Evolutionary conservation across 2,888 invertebrate genomes (phyloP), one percentile per base, ranked within the genome.

Genomic region (Acholoe squamosa): DNA sequence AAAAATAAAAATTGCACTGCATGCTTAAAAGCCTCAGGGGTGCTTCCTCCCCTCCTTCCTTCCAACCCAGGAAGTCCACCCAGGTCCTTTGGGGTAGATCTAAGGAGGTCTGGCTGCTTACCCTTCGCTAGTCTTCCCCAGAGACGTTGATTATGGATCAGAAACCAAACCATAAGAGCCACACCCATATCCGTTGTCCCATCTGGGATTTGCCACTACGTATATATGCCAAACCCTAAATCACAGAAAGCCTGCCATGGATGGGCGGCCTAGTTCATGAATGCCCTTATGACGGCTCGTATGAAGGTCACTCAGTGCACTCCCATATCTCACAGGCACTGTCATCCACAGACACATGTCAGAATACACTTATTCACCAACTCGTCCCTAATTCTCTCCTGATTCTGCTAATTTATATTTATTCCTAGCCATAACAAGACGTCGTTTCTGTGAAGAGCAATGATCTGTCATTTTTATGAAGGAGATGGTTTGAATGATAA

Each of bases 121-220:
- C 43, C 43, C 43, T 43, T 7, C 43, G 3, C 43, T 10, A 43
- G 43, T 43, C 43, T 10, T 10, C 43, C 43, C 43, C 43, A 10
- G 43, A 43, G 43, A 43, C 43, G 3, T 43, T 10, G 43, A 43
- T 43, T 43, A 43, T 43, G 43, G 43, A 43, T 43, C 43, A 43
- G 43, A 43, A 43, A 43, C 43, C 43, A 43, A 43, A 43, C 5
- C 43, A 61, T 19, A 61, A 61, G 61, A n/a, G n/a, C 61, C 61
- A 61, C 61, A 19, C 61, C 61, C 61, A 61, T 61, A 61, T 61
- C n/a, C n/a, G 19, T 61, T 61, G n/a, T 61, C 61, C n/a, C n/a
- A 19, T 61, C 61, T 19, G 61, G 19, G 61, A 61, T 0, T 61
- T n/a, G 14, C 12, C 19, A 61, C 10, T 10, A 43, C 43, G 10